Evolutionary conservation across 2,888 invertebrate genomes (phyloP).

Genomic region (Scotopteryx bipunctaria): DNA sequence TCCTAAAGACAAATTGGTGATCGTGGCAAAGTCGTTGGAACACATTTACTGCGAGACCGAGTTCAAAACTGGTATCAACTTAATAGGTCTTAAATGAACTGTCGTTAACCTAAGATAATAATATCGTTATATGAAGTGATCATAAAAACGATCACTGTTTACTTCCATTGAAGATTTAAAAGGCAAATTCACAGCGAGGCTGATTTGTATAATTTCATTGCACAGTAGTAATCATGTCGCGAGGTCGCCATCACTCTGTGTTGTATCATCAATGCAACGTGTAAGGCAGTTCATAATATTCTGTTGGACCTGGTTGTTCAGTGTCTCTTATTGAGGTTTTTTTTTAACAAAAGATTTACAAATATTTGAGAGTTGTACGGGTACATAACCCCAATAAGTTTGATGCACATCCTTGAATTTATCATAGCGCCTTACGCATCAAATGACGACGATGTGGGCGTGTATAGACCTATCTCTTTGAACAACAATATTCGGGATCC

Average conservation of each 20-base stretch:
- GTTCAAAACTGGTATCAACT: constrained; percentile 13
- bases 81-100: constrained; percentile 13
- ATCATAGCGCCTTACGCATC: constrained; percentile 31
- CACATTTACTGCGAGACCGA: constrained; percentile 6
- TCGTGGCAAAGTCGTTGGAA: constrained; percentile 25
- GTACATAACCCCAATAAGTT: constrained; percentile 25
- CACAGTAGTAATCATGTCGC: constrained; percentile 9
- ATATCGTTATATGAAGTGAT: constrained; percentile 18
- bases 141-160: constrained; percentile 23
- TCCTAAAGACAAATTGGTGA: constrained; percentile 16
- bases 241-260: constrained; percentile 8
- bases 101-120: constrained; percentile 24
- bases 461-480: constrained; percentile 25
- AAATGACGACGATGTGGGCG: constrained; percentile 28
- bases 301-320: constrained; percentile 1
- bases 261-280: constrained; percentile 15
- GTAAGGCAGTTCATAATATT: constrained; percentile 6
- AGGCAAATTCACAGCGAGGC: constrained; percentile 9
- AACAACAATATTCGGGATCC: constrained; percentile 33
- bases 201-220: constrained; percentile 17
- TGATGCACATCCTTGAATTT: constrained; percentile 34
- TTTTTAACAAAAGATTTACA: neutral
- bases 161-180: constrained; percentile 17
- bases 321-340: neutral
- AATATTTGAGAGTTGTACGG: neutral